Base-by-base conservation (phyloP, 2,888 invertebrate species). In the Xylocampa areola region DNA sequence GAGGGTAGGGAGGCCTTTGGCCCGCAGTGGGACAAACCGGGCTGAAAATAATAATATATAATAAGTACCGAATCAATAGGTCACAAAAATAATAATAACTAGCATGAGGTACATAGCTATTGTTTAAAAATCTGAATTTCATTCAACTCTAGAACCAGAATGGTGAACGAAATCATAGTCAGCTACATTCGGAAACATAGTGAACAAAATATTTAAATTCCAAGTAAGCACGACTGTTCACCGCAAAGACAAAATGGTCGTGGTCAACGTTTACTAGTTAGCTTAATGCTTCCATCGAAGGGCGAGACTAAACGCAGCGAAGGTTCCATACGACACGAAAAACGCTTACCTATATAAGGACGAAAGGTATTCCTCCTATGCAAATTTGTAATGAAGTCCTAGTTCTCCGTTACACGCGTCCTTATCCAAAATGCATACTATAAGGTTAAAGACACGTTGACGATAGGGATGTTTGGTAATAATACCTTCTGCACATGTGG, bases 261-360 rank as follows among this genome's bases (percentile, higher is more conserved):
- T 41, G 60, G 55, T 54, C 63, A 72, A 60, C 59, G 43, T 57
- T 74, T 59, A 62, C 76, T 49, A 49, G 66, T 63, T 51, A 47
- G 44, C 49, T 60, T 62, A 64, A 62, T 64, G 66, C 41, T 58
- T 50, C 58, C 58, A 59, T 63, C 58, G 68, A 75, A 74, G 75
- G 75, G 72, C 72, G 41, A 54, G 14, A 57, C 57, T 60, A 52
- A 63, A 60, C 40, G 19, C 23, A 32, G 47, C 39, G 77, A 76
- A 77, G 76, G 76, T 65, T 69, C n/a, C 44, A 57, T 50, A 48
- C 39, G 44, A 70, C 74, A 74, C 74, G 77, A 73, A 49, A 17
- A 59, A 49, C 58, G 17, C 43, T 48, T 29, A n/a, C n/a, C n/a
- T 59, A 52, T 37, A 14, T 60, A 54, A 64, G 27, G 45, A 50